Base-by-base conservation (phyloP, 2,888 invertebrate species). In the Hoplodrina ambigua region DNA sequence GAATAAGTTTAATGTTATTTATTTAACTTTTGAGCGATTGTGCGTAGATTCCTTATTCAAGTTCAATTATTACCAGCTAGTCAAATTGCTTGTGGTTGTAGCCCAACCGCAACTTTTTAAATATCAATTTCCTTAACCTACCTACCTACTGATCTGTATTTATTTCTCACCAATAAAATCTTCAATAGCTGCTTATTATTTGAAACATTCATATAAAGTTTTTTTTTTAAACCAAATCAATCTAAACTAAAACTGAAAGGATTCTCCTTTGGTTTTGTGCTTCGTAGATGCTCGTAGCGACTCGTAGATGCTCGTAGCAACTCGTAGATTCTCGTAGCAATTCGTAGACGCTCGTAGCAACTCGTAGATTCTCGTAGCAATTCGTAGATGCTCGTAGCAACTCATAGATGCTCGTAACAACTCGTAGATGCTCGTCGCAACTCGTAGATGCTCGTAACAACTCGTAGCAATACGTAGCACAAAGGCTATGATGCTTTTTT, bases 401-500 rank as follows among this genome's bases (percentile, higher is more conserved):
- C n/a, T n/a, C n/a, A n/a, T n/a, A n/a, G n/a, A n/a, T n/a, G n/a
- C n/a, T n/a, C n/a, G n/a, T n/a, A n/a, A n/a, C n/a, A n/a, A n/a
- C n/a, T n/a, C n/a, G n/a, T n/a, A n/a, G n/a, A n/a, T n/a, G n/a
- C n/a, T n/a, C n/a, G n/a, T n/a, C n/a, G n/a, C n/a, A n/a, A n/a
- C n/a, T n/a, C n/a, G 61, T 72, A 57, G 65, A 11, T 41, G 41
- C 55, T 64, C 44, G 75, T 61, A 69, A 44, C 60, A 56, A 19
- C 20, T 57, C 57, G 66, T 72, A 57, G 64, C 58, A 49, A 56
- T 68, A 55, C 67, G 61, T 67, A 69, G 61, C 61, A 82, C 71
- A 82, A 82, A 77, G 52, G 80, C 57, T 66, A 74, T 70, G 50
- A 71, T 58, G 54, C 59, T 72, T 75, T 76, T 83, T 84, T 82